Evolutionary conservation across 2,888 invertebrate species (phyloP).

Genomic region (Callimorpha dominula): DNA sequence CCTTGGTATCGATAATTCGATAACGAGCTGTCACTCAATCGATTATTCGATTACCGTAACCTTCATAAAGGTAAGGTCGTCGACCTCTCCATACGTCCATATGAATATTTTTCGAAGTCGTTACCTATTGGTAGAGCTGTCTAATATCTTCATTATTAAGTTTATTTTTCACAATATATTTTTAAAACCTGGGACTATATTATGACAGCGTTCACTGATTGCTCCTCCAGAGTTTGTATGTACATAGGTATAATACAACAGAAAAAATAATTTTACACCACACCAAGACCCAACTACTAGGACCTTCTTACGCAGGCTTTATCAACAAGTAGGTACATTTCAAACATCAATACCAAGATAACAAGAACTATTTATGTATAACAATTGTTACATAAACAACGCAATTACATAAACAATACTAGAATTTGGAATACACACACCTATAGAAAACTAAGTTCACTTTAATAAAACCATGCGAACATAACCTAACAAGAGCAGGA

Average conservation of each 20-base stretch:
- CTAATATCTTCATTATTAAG: too few relatives aligned
- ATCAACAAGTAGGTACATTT: not conserved
- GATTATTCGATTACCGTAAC: constrained; percentile 50
- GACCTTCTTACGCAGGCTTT: not conserved
- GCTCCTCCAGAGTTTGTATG: too few relatives aligned
- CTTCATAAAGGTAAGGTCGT: constrained; percentile 60
- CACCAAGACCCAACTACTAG: not conserved
- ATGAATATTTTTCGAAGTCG: not conserved
- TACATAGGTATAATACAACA: too few relatives aligned
- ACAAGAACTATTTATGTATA: not conserved
- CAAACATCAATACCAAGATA: not conserved
- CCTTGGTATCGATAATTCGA: constrained; percentile 49
- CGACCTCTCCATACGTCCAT: constrained; percentile 40
- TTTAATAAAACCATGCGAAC: constrained; percentile 27
- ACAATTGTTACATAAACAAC: not conserved
- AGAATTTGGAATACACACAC: constrained; percentile 1
- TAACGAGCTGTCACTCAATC: constrained; percentile 54
- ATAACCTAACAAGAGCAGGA: constrained; percentile 24
- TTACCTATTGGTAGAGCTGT: too few relatives aligned
- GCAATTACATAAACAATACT: not conserved
- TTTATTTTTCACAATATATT: too few relatives aligned
- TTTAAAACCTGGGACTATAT: too few relatives aligned
- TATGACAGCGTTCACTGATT: too few relatives aligned
- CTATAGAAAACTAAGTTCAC: constrained; percentile 1
- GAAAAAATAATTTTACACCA: too few relatives aligned